Base-by-base conservation (phyloP, 2,888 invertebrate species). In the Scaptomyza cyrtandrae region DNA sequence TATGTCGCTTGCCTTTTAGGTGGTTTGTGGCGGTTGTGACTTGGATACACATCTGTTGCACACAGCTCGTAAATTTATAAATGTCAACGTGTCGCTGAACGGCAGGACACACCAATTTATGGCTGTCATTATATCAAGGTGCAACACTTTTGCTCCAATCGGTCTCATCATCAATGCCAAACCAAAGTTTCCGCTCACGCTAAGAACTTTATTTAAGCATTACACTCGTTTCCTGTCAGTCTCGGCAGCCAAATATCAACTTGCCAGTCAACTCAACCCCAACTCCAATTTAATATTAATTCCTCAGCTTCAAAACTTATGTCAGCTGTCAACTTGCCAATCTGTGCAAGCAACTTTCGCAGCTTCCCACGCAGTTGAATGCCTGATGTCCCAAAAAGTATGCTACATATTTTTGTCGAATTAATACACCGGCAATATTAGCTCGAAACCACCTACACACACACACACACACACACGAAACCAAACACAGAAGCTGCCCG, bases 31-130 rank as follows among this genome's bases (percentile, higher is more conserved):
- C 31, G 9, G 45, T 27, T 58, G 9, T 14, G 5, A 27, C 14
- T 45, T 29, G 44, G 48, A 11, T 2, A 7, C 52, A 39, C 67
- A 86, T 70, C 77, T 86, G 86, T 80, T 83, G 80, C 74, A 61
- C 74, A 61, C 11, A 46, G 58, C 39, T 59, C 78, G 69, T 74
- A 85, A 86, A 81, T 86, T 86, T 65, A 61, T 62, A 67, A 66
- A 66, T 83, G 84, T 71, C 86, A 71, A 68, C 53, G 29, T 45
- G 55, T 37, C 39, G 59, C 58, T 55, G 45, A 55, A 39, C 41
- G 43, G 44, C 62, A 68, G 71, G 83, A 54, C 64, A 50, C 49
- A 41, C 60, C 60, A 65, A 80, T 80, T 83, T 80, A 86, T 83
- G 74, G n/a, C 73, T 66, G 54, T 62, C 83, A 67, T 76, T 62